A percentile compares a stretch with the other conserved stretches of the same genome.
phyloP scores from a whole-genome alignment of 1,140 invertebrate genomes.

The Xylocopa sonorina region DNA sequence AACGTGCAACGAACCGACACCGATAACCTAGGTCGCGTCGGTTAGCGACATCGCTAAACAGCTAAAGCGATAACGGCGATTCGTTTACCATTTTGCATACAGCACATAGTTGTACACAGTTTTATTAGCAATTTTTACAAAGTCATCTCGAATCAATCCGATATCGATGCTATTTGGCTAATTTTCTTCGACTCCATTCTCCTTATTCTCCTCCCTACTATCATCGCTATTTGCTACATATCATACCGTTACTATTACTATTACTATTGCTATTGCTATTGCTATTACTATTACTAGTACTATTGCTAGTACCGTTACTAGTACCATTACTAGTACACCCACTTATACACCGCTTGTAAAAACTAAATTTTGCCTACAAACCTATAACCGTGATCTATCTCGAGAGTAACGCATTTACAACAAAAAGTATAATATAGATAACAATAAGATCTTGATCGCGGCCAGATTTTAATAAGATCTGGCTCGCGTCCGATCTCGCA shows the following conservation, averaged over 20 bases:
- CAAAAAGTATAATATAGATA: conserved; percentile 52
- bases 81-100: no score
- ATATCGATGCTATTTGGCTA: conserved; percentile 50
- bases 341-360: conserved; percentile 26
- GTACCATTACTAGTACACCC: no score
- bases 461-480: background rate
- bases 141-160: conserved; percentile 12
- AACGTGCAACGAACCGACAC: background rate
- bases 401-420: conserved; percentile 54
- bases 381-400: conserved; percentile 52
- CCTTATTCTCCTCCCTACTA: background rate
- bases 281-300: background rate
- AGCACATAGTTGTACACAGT: background rate
- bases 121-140: conserved; percentile 22
- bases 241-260: no score
- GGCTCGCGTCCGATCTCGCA: background rate
- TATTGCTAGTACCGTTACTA: no score
- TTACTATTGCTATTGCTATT: no score
- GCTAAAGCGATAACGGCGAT: background rate
- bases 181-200: conserved; percentile 19
- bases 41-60: background rate
- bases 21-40: conserved; percentile 23
- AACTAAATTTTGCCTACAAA: conserved; percentile 55
- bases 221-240: accelerated
- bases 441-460: conserved; percentile 40